Percentiles rank a stretch among this genome's conserved stretches.
Conservation (phyloP, 2,113 vertebrate genomes). For the Arizona elegans region DNA sequence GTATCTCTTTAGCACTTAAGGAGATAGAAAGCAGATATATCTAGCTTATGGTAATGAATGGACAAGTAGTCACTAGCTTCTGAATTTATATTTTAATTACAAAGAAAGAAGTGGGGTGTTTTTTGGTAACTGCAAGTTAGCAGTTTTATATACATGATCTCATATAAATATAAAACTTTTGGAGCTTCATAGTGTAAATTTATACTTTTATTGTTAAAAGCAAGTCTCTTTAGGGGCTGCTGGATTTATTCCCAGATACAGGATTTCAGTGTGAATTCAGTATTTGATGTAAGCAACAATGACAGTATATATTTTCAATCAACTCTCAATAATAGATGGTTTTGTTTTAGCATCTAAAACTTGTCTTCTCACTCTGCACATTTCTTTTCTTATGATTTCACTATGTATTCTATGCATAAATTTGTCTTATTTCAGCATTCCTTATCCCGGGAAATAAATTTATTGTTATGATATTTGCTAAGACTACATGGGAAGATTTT, state of each 20-base stretch:
- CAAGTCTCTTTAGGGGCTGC: neutral
- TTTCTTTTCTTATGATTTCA: neutral
- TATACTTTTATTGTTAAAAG: neutral
- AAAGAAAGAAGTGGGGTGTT: neutral
- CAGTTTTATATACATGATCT: neutral
- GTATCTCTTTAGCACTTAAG: neutral
- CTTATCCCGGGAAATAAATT: neutral
- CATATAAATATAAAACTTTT: neutral
- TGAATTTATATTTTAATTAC: neutral
- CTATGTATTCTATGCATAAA: neutral
- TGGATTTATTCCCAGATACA: neutral
- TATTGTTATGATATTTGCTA: neutral
- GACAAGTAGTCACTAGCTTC: neutral
- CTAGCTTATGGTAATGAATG: neutral
- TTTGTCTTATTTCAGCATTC: neutral
- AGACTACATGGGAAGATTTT: neutral
- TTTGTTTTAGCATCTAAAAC: neutral
- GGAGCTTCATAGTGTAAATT: neutral
- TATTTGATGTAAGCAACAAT: neutral
- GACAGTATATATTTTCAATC: neutral
- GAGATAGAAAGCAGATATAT: neutral
- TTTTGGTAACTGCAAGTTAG: neutral
- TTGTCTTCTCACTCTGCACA: neutral
- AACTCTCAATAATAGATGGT: neutral
- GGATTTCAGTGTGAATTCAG: neutral